These are phyloP conservation scores for Myrmophylax atrothorax DNA, from an alignment of 2,113 vertebrate genomes.

Conservation along the genomic window DNA sequence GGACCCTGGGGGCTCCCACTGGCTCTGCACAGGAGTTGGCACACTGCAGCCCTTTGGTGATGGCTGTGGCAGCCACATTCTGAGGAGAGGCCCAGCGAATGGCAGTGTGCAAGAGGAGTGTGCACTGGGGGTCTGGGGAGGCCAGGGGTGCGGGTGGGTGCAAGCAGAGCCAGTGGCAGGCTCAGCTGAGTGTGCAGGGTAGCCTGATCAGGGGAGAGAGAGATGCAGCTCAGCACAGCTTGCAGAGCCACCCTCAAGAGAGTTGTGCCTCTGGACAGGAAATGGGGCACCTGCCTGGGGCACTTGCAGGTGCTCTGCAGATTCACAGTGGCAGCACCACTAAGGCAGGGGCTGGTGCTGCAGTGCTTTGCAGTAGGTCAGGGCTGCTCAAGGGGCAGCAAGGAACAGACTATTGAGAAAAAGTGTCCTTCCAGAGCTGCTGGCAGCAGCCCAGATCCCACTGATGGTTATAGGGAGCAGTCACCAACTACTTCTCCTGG, in stretches of 20 bases:
- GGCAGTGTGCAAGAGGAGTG: not conserved
- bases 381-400: not conserved
- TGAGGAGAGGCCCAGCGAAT: fast-evolving
- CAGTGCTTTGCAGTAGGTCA: not conserved
- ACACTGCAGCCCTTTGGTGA: not conserved
- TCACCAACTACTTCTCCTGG: not conserved
- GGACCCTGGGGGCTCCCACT: fast-evolving
- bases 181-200: fast-evolving
- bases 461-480: not conserved
- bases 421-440: not conserved
- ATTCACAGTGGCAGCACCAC: not conserved
- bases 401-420: not conserved
- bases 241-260: not conserved
- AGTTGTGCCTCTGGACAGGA: fast-evolving
- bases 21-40: fast-evolving
- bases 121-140: not conserved
- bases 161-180: not conserved
- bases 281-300: not conserved
- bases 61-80: fast-evolving
- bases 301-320: not conserved
- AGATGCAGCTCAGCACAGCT: fast-evolving
- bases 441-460: not conserved
- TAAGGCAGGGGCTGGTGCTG: fast-evolving
- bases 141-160: fast-evolving
- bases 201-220: not conserved